These are phyloP conservation scores for Caenorhabditis briggsae DNA, from an alignment of 1,140 invertebrate species.

Conservation along the genomic window DNA sequence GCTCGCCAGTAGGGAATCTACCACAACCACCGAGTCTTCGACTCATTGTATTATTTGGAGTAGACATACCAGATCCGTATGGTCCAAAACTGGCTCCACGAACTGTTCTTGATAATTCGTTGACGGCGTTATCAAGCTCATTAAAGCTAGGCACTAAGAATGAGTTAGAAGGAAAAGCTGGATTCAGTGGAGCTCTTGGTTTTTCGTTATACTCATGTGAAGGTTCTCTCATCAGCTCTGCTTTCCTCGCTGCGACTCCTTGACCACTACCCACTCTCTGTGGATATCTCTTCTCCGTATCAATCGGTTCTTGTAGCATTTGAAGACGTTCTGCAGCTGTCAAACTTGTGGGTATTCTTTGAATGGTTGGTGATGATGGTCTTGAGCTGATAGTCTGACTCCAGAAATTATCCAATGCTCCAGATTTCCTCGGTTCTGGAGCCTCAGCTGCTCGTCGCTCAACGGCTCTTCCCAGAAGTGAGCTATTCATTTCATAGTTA, in stretches of 20 bases:
- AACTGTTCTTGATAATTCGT: conserved; percentile 60
- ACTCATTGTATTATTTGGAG: not conserved
- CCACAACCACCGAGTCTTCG: conserved; percentile 63
- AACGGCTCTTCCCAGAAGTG: conserved; percentile 66
- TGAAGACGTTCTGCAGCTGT: conserved; percentile 69
- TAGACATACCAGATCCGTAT: conserved; percentile 8
- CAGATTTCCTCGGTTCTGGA: conserved; percentile 62
- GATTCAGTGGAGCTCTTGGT: conserved; percentile 15
- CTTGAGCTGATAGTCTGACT: conserved; percentile 60
- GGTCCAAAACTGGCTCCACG: not conserved
- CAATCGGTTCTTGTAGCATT: conserved; percentile 69
- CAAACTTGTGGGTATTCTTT: conserved; percentile 61
- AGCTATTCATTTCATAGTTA: conserved; percentile 65
- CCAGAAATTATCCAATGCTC: conserved; percentile 68
- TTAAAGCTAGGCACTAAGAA: conserved; percentile 65
- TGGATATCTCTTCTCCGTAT: not conserved
- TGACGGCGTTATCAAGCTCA: conserved; percentile 68
- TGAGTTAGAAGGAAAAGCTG: conserved; percentile 17
- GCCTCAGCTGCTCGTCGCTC: conserved; percentile 63
- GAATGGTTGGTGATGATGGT: conserved; percentile 65
- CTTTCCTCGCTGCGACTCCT: conserved; percentile 64
- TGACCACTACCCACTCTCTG: conserved; percentile 51
- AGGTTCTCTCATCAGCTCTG: conserved; percentile 61
- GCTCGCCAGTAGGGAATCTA: conserved; percentile 68
- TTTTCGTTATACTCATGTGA: conserved; percentile 28